These are phyloP conservation scores for Mus minutoides DNA, from an alignment of 2,797 vertebrate species.

Conservation along the genomic window DNA sequence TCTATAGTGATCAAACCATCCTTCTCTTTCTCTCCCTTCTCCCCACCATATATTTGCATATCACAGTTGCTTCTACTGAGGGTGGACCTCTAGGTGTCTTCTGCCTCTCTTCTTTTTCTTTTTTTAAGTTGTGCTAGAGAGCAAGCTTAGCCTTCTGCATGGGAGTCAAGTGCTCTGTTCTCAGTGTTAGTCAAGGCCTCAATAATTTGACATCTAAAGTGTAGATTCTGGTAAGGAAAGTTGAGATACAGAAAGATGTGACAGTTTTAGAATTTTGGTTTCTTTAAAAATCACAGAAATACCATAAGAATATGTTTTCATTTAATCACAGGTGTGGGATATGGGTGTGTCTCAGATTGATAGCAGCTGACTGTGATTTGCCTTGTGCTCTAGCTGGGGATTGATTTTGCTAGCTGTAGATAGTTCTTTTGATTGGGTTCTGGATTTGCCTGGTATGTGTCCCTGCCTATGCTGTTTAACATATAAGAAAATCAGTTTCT, in stretches of 20 bases:
- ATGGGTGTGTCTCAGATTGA: too few relatives aligned
- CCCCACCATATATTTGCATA: neutral
- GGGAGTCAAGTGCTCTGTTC: neutral
- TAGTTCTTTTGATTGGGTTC: neutral
- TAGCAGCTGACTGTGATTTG: too few relatives aligned
- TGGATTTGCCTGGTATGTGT: neutral
- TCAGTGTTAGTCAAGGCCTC: neutral
- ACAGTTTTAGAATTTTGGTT: neutral
- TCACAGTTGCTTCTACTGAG: neutral
- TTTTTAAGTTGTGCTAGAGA: neutral
- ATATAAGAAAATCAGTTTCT: conserved; percentile 8
- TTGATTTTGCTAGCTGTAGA: too few relatives aligned
- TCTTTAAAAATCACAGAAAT: neutral
- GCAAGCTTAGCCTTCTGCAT: neutral
- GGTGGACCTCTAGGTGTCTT: neutral
- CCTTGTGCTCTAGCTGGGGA: too few relatives aligned
- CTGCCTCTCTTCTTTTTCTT: neutral
- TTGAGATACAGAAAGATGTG: neutral
- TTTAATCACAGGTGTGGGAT: neutral
- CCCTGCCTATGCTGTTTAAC: neutral
- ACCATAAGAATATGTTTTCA: neutral
- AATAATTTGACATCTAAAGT: neutral
- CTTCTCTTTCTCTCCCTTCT: neutral
- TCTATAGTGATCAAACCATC: neutral
- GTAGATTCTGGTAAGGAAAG: neutral